Evolutionary conservation across 53 echinoderm and acorn worm genomes (phyloP).

Genomic region (Temnopleurus reevesii): DNA sequence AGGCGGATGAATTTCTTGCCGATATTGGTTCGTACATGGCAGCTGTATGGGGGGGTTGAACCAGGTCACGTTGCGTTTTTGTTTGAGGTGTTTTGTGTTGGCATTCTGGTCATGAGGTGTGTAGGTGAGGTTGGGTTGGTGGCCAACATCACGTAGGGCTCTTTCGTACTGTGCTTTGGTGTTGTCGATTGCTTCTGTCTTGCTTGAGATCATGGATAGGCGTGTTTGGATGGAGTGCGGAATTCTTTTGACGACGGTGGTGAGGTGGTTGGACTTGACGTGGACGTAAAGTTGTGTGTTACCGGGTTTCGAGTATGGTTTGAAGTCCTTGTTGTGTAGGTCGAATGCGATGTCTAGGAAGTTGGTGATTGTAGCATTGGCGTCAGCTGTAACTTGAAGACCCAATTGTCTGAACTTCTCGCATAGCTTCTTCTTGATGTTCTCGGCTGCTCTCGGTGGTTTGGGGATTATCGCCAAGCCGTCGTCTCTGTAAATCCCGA

Average conservation of each 20-base stretch:
- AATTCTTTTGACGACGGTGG: not conserved
- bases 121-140: not conserved
- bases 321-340: not conserved
- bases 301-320: not conserved
- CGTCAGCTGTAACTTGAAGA: not conserved
- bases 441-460: not conserved
- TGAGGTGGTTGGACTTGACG: not conserved
- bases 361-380: not conserved
- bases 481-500: not conserved
- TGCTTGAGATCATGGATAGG: conserved; percentile 18
- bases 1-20: conserved; percentile 29
- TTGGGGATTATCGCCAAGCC: not conserved
- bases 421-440: not conserved
- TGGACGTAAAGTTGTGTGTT: not conserved
- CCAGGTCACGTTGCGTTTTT: conserved; percentile 45
- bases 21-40: conserved; percentile 36
- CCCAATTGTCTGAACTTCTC: not conserved
- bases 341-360: not conserved
- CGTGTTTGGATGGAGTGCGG: conserved; percentile 24
- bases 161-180: conserved; percentile 29
- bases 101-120: not conserved
- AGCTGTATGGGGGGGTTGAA: conserved; percentile 55
- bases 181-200: not conserved
- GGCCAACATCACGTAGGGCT: conserved; percentile 37
- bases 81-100: not conserved